phyloP scores from a whole-genome alignment of 2,888 invertebrate genomes.

The Acrocyrtus sp. region DNA sequence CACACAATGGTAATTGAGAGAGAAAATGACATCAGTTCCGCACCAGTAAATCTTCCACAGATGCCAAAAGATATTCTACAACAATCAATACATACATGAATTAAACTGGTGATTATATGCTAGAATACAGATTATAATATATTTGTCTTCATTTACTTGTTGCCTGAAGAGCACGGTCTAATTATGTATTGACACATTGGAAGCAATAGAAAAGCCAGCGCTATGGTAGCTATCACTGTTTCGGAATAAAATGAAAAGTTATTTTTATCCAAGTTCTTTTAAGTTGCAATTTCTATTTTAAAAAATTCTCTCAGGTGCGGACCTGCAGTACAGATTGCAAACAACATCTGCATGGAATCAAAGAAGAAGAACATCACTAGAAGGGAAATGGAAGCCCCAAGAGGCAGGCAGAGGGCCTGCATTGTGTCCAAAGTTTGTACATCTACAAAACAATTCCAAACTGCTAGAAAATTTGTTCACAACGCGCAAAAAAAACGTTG shows the following conservation, averaged over 20 bases:
- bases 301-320: slow-evolving; percentile 70
- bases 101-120: slow-evolving; percentile 10
- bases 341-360: slow-evolving; percentile 97
- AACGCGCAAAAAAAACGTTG: slow-evolving; percentile 53
- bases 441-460: slow-evolving; percentile 67
- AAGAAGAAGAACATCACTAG: slow-evolving; percentile 99
- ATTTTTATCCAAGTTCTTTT: no score
- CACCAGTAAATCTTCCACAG: slow-evolving; percentile 94
- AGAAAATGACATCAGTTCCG: slow-evolving; percentile 92
- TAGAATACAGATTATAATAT: no score
- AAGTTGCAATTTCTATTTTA: not conserved
- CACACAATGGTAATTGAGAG: slow-evolving; percentile 93
- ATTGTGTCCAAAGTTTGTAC: slow-evolving; percentile 96
- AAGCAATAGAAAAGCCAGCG: slow-evolving; percentile 92
- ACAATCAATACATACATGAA: slow-evolving; percentile 30
- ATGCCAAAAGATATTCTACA: slow-evolving; percentile 83
- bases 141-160: slow-evolving; percentile 69
- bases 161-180: slow-evolving; percentile 83
- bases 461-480: not conserved
- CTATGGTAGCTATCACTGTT: slow-evolving; percentile 95
- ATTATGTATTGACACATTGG: slow-evolving; percentile 98
- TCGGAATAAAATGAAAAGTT: no score
- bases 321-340: slow-evolving; percentile 97
- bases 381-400: slow-evolving; percentile 94
- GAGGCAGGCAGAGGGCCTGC: slow-evolving; percentile 95